phyloP scores from a whole-genome alignment of 2,797 vertebrate genomes.

The Scleropages formosus region DNA sequence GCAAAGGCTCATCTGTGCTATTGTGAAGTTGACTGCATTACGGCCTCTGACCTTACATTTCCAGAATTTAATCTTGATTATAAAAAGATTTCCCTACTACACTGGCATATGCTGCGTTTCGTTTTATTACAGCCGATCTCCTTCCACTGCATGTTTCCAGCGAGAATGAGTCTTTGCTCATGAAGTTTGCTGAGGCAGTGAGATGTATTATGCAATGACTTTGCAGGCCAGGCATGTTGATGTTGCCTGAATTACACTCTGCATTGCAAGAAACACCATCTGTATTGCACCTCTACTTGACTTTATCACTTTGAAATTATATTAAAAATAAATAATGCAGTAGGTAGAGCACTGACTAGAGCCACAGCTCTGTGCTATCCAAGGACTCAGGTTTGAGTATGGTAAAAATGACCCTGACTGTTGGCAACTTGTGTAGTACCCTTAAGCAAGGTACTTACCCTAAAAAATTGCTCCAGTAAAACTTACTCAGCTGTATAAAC shows the following conservation, averaged over 20 bases:
- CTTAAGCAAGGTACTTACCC: too few relatives aligned
- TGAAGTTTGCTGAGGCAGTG: conserved; percentile 35
- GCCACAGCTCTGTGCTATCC: too few relatives aligned
- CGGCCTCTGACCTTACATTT: conserved; percentile 49
- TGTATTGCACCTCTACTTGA: background rate
- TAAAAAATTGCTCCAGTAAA: too few relatives aligned
- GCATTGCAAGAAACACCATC: background rate
- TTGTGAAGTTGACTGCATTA: conserved; percentile 37
- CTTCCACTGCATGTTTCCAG: conserved; percentile 43
- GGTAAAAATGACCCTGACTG: too few relatives aligned
- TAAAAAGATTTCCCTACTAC: conserved; percentile 66
- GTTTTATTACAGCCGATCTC: conserved; percentile 55
- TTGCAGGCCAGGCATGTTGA: background rate
- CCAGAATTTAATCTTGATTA: conserved; percentile 59
- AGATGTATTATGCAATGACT: conserved; percentile 10
- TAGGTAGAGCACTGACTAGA: too few relatives aligned
- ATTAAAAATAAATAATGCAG: too few relatives aligned
- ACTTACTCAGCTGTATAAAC: too few relatives aligned
- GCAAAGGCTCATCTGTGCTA: conserved; percentile 14
- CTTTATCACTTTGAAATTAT: background rate
- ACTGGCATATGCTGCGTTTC: conserved; percentile 62
- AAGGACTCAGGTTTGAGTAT: too few relatives aligned
- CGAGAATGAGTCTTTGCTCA: conserved; percentile 45
- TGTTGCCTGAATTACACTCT: conserved; percentile 1
- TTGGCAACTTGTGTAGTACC: too few relatives aligned